Evolutionary conservation across 2,797 vertebrate species (phyloP), one percentile per base, ranked within the genome.

Genomic region (Serranus cabrilla): DNA sequence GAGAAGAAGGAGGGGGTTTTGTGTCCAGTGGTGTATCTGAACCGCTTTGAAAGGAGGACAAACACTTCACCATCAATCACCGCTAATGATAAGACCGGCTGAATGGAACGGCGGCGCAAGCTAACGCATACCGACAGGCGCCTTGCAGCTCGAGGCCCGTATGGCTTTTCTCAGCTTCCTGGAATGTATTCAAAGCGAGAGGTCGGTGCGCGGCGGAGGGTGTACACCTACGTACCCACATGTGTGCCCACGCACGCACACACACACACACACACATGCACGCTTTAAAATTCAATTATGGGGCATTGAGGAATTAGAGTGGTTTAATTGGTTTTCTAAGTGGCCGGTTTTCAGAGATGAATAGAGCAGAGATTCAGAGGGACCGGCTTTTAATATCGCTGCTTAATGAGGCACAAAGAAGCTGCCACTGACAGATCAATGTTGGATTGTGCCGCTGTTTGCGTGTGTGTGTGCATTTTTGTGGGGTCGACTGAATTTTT

Each of bases 281-380:
- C 51, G 67, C 87, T 89, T 82, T 85, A 89, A 94, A 94, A 95
- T 93, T 95, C 87, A 94, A 95, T 95, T 93, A 94, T 39, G 69
- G 78, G 84, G 88, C 91, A 93, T 91, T 93, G 93, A 94, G 88
- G 91, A 94, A 94, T 94, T 90, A 90, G 89, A 94, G 91, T 78
- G 87, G 74, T 93, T 94, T 94, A 94, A 95, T 95, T 95, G 93
- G 89, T 95, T 95, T 95, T 95, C 91, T 94, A 94, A 95, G 93
- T 94, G 93, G 91, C 83, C 86, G 68, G 78, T 92, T 95, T 90
- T 83, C 87, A 74, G 87, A 93, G 89, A 93, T 92, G 91, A 94
- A 92, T 92, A 87, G 93, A 78, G 83, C 51, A 64, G 74, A 87
- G 83, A 93, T 89, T 91, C 87, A 74, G 79, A 83, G 74, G 76